phyloP scores from a whole-genome alignment of 2,797 vertebrate genomes.

The Propithecus deckenii region DNA sequence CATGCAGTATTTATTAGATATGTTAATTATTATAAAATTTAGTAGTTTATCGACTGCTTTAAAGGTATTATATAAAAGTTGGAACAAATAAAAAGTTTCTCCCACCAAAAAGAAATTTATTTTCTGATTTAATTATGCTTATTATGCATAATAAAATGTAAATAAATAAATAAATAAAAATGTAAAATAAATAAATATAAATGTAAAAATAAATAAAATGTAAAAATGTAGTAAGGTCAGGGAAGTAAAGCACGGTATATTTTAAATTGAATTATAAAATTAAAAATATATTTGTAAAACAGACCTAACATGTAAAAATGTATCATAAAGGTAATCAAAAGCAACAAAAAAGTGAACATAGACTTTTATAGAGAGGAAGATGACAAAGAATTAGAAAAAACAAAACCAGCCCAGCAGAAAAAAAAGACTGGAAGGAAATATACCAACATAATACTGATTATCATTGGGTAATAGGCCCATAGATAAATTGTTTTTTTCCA shows the following conservation, averaged over 20 bases:
- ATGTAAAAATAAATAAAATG: too few relatives aligned
- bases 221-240: neutral
- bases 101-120: neutral
- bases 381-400: constrained; percentile 28
- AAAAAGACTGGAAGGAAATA: neutral
- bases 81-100: constrained; percentile 35
- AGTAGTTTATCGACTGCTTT: neutral
- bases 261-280: neutral
- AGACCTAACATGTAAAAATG: neutral
- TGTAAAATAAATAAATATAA: too few relatives aligned
- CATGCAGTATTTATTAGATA: neutral
- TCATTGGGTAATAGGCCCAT: neutral
- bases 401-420: neutral
- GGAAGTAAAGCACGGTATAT: neutral
- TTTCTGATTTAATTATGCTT: neutral
- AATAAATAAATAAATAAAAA: too few relatives aligned
- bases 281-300: constrained; percentile 6
- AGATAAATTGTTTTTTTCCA: neutral
- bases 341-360: neutral
- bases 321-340: neutral
- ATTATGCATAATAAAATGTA: too few relatives aligned
- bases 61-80: constrained; percentile 11
- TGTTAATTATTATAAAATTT: neutral
- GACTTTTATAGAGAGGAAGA: neutral
- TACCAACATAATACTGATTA: neutral